A percentile compares a stretch with the other conserved stretches of the same genome.
phyloP scores from a whole-genome alignment of 2,113 vertebrate species.

The Podarcis cretensis region DNA sequence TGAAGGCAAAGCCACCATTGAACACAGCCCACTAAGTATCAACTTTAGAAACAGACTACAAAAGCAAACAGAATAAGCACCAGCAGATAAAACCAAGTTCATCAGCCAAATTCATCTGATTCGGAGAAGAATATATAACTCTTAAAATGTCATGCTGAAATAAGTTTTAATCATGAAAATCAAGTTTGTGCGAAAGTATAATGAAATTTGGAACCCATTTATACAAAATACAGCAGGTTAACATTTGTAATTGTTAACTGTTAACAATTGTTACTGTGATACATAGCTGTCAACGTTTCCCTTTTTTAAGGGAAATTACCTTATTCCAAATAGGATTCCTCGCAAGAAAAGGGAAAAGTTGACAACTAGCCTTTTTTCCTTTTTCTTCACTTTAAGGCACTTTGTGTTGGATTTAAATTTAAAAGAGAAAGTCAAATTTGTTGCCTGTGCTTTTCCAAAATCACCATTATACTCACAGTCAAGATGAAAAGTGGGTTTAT shows the following conservation, averaged over 20 bases:
- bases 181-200: too few relatives aligned
- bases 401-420: not conserved
- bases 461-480: not conserved
- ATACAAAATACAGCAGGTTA: too few relatives aligned
- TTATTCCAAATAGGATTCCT: too few relatives aligned
- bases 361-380: too few relatives aligned
- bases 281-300: too few relatives aligned
- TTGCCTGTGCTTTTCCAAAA: not conserved
- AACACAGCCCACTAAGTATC: not conserved
- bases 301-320: too few relatives aligned
- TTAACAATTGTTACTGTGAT: too few relatives aligned
- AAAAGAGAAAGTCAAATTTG: not conserved
- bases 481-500: not conserved
- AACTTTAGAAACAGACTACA: not conserved
- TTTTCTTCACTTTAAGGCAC: too few relatives aligned
- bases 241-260: too few relatives aligned
- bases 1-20: too few relatives aligned
- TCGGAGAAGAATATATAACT: not conserved
- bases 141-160: not conserved
- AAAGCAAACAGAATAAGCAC: not conserved
- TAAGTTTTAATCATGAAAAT: not conserved
- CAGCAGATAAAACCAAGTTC: not conserved
- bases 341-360: too few relatives aligned
- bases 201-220: too few relatives aligned
- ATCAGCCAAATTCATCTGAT: not conserved